phyloP scores from a whole-genome alignment of 2,113 vertebrate genomes.

The Sturnira hondurensis region DNA sequence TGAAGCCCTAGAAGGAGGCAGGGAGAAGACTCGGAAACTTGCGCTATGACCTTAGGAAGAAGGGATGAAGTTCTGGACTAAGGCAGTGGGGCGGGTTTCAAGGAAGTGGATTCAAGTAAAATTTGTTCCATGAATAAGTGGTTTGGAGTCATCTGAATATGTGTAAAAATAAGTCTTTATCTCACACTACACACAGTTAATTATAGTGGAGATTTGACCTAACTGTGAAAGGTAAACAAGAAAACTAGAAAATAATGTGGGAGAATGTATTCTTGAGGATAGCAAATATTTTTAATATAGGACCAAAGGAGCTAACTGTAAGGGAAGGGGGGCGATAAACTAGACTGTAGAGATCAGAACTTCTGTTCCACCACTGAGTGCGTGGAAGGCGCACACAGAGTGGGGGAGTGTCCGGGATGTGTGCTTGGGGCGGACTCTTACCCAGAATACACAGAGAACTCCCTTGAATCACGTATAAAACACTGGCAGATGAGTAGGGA shows the following conservation, averaged over 20 bases:
- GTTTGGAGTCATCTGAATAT: not conserved
- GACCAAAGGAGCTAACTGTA: not conserved
- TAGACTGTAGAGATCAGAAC: fast-evolving
- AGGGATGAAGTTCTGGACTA: not conserved
- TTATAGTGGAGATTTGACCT: not conserved
- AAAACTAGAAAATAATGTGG: not conserved
- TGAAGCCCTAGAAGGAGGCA: not conserved
- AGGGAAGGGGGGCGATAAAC: not conserved
- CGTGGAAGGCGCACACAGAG: fast-evolving
- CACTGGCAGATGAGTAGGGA: not conserved
- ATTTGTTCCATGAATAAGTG: not conserved
- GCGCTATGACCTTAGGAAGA: fast-evolving
- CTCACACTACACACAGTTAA: not conserved
- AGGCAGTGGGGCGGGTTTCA: not conserved
- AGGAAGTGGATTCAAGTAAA: not conserved
- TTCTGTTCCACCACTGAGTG: fast-evolving
- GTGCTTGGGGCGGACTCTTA: not conserved
- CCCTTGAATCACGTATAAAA: not conserved
- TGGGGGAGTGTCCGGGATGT: fast-evolving
- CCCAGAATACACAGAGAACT: not conserved
- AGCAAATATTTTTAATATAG: not conserved
- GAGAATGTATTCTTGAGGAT: not conserved
- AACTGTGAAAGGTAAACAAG: not conserved
- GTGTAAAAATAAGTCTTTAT: not conserved
- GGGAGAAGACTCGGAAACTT: not conserved